Base-by-base conservation (phyloP, 2,888 invertebrate species). In the Apamea monoglypha region DNA sequence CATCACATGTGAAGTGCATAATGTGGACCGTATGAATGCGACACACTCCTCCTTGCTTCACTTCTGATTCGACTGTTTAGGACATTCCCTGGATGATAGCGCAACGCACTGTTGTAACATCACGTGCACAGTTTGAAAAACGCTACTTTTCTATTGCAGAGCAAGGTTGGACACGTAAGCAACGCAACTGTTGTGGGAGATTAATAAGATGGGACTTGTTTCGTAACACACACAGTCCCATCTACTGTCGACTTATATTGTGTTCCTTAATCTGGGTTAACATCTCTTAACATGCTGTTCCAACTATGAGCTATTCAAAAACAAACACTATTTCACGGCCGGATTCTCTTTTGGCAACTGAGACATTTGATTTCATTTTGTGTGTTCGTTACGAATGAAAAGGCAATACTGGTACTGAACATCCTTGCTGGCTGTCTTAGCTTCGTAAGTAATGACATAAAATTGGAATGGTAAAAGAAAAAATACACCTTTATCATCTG, bases 11-110 rank as follows among this genome's bases (percentile, higher is more conserved):
- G 56, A 74, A 82, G 76, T 80, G 81, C 79, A 84, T 90, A 89
- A 90, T 85, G 84, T 86, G 80, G 85, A 84, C 78, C 84, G 81
- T 91, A 90, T 90, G 86, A 91, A 92, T 92, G 91, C 92, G 82
- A 69, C 81, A 80, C 90, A 86, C 81, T 87, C 32, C 74, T 86
- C 73, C 83, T 94, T 94, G 90, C 92, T 56, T 84, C 92, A 94
- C 82, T 80, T 76, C 75, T 78, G 78, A 88, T 89, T 88, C 80
- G 84, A 80, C 86, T 88, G 87, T 89, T 90, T 89, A 90, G 87
- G 82, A 89, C 87, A 88, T 87, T 85, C 89, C 86, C 88, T 88
- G 87, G 90, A 89, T 88, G 81, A 86, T 84, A 88, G 78, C 84
- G 74, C 80, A 88, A 89, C 73, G 68, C 72, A 74, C 72, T 92